Evolutionary conservation across 2,797 vertebrate genomes (phyloP), one percentile per base, ranked within the genome.

Genomic region (Lithobates sylvaticus): DNA sequence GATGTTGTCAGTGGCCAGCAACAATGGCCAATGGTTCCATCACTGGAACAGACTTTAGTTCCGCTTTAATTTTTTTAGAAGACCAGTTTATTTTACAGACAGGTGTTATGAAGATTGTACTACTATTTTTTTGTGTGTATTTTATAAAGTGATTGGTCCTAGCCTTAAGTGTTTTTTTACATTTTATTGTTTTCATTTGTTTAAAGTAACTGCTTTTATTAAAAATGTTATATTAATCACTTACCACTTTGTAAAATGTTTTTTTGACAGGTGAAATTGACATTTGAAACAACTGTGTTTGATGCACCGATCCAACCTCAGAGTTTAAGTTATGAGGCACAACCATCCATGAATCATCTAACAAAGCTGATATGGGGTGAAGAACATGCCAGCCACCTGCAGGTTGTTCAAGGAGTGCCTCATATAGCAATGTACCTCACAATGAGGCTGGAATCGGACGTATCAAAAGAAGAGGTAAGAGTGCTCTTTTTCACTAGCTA

Each of bases 361-460:
- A 94, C 96, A 85, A 96, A 95, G 65, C 94, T 98, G 23, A 92
- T 99, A 13, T 97, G 97, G 96, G 96, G 96, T 16, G 95, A 95
- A 83, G 96, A 97, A 87, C 91, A 89, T 0, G 90, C 84, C 0
- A 95, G 94, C 42, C 90, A 93, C 23, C 96, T 97, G 88, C 96
- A 96, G 93, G 93, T 93, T 71, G 81, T 95, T 0, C 93, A 93
- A 50, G 93, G 93, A 0, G 84, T 95, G 76, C 97, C 98, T 2
- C 97, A 99, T 72, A 90, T 97, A 0, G 85, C 94, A 88, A 97
- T 99, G 97, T 99, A 96, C 89, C 96, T 99, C 88, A 94, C 96
- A 0, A 95, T 98, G 0, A 96, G 96, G 86, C 93, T 97, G 88
- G 96, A 99, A 91, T 97, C 97, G 0, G 94, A 97, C 10, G 90